Evolutionary conservation across 2,888 invertebrate species (phyloP).

Genomic region (Parascotia fuliginaria): DNA sequence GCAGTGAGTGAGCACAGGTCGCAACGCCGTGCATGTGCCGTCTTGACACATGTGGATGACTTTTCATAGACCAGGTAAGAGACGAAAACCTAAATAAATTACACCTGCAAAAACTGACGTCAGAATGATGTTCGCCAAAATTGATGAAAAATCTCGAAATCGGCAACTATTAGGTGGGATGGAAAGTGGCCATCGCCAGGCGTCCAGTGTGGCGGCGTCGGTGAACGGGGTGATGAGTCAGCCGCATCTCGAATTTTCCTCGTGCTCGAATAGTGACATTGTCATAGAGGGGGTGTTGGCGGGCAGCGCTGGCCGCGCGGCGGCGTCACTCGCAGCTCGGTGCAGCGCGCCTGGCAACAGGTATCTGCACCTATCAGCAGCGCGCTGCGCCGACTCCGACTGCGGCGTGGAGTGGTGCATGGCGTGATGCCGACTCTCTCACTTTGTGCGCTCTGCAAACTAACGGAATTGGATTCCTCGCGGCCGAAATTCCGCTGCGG

Average conservation of each 20-base stretch:
- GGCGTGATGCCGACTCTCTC: conserved; percentile 37
- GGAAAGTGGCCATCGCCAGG: conserved; percentile 47
- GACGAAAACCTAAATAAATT: conserved; percentile 46
- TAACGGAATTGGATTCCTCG: conserved; percentile 82
- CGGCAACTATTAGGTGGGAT: conserved; percentile 41
- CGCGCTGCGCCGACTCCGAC: conserved; percentile 25
- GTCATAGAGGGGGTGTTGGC: conserved; percentile 65
- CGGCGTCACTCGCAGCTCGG: conserved; percentile 44
- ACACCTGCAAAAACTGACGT: conserved; percentile 48
- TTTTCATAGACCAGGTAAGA: conserved; percentile 71
- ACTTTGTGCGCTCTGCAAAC: conserved; percentile 52
- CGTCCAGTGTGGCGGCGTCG: conserved; percentile 44
- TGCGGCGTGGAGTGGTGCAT: conserved; percentile 4
- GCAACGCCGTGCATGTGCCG: conserved; percentile 55
- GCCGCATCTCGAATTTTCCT: conserved; percentile 82
- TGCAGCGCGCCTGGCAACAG: conserved; percentile 49
- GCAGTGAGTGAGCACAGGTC: conserved; percentile 70
- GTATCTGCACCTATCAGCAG: conserved; percentile 44
- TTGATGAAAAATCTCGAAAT: conserved; percentile 40
- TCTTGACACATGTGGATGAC: conserved; percentile 56
- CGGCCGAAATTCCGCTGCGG: conserved; percentile 82
- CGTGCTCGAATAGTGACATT: conserved; percentile 69
- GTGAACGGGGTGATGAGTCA: conserved; percentile 73
- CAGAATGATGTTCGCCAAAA: conserved; percentile 41
- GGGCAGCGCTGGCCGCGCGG: conserved; percentile 40